These are phyloP conservation scores for Asobara japonica DNA, from an alignment of 1,140 invertebrate species.

Conservation along the genomic window DNA sequence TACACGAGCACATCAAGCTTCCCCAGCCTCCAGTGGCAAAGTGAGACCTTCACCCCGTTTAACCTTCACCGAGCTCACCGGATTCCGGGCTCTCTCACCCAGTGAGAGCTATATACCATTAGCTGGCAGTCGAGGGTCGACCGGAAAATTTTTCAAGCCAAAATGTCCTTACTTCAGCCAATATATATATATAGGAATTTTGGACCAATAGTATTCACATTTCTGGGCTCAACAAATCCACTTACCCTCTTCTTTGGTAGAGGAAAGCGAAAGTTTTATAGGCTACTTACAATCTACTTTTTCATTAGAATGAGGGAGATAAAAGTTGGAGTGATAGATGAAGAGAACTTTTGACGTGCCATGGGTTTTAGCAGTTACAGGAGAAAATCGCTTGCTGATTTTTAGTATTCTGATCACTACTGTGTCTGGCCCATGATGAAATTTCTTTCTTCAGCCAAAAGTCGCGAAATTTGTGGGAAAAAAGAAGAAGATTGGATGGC, in stretches of 20 bases:
- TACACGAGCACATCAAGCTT: not conserved
- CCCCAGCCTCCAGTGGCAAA: not conserved
- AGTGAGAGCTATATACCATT: constrained; percentile 26
- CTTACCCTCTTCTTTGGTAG: not conserved
- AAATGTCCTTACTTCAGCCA: not conserved
- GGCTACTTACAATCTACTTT: not conserved
- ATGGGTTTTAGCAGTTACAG: too few relatives aligned
- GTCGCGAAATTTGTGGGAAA: too few relatives aligned
- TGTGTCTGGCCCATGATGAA: too few relatives aligned
- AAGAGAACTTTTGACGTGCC: not conserved
- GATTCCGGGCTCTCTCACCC: constrained; percentile 50
- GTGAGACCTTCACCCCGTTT: constrained; percentile 66
- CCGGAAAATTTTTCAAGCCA: constrained; percentile 20
- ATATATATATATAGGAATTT: not conserved
- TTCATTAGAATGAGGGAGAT: not conserved
- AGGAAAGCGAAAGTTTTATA: not conserved
- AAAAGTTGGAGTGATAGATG: not conserved
- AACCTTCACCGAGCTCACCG: constrained; percentile 63
- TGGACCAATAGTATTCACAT: not conserved
- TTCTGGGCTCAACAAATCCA: not conserved
- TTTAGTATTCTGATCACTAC: too few relatives aligned
- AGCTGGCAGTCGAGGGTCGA: constrained; percentile 21
- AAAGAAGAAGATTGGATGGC: too few relatives aligned
- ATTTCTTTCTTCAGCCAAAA: too few relatives aligned
- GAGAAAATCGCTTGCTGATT: too few relatives aligned